Base-by-base conservation (phyloP, 2,888 invertebrate species). In the Melanchra persicariae region DNA sequence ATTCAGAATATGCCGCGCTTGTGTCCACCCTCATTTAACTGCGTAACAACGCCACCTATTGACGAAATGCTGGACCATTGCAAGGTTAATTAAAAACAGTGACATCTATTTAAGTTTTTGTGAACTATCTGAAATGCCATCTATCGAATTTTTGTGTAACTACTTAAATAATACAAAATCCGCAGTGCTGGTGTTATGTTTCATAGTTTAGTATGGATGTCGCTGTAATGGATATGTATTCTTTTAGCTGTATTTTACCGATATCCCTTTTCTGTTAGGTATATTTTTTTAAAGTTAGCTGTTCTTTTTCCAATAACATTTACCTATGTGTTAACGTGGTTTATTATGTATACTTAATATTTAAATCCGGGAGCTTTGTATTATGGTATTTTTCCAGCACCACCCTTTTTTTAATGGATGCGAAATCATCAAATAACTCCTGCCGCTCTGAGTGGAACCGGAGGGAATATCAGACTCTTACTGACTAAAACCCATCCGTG, bases 1-100 rank as follows among this genome's bases (percentile, higher is more conserved):
- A 66, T 37, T 64, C 68, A 17, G 79, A 79, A 15, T 66, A 78
- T n/a, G 61, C 82, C 15, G 8, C 47, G 2, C 2, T 15, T 3
- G 79, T 87, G 0, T 78, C 82, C 7, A 74, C 84, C 15, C 64
- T 83, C 1, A 19, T 7, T 45, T 45, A 45, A 19, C 19, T 45
- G 5, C 19, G 19, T 5, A 26, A 55, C 7, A 70, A 55, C 72
- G 79, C 77, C 76, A 83, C 77, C 88, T 86, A 45, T 57, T 24
- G 3, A 22, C n/a, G 0, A 9, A 22, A 7, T 15, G 2, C 0
- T 51, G 34, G 10, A 84, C 58, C 72, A 62, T 10, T 24, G 0
- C 24, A 30, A 43, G 51, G 15, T 15, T 40, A 15, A 1, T 49
- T 71, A 15, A n/a, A 19, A 58, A 54, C 8, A 66, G 74, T n/a